Evolutionary conservation across 1,140 invertebrate species (phyloP).

Genomic region (Heliconius congener): DNA sequence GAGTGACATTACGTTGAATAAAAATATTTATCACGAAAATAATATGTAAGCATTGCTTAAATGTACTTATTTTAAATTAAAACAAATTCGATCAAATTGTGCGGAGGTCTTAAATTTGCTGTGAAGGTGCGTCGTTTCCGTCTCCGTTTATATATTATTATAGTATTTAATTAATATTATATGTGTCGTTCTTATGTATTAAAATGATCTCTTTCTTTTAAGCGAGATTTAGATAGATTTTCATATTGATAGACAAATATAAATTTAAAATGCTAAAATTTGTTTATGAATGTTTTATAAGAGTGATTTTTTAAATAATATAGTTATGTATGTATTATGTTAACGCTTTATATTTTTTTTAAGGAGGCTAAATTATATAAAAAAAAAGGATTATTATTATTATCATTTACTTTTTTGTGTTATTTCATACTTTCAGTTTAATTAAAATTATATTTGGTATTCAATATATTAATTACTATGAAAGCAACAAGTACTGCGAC

Average conservation of each 20-base stretch:
- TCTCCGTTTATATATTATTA: background rate
- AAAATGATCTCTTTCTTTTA: conserved; percentile 28
- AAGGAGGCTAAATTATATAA: background rate
- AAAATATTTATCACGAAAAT: background rate
- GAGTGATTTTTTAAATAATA: background rate
- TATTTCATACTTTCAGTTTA: background rate
- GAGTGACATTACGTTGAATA: background rate
- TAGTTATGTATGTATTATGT: background rate
- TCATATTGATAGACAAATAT: background rate
- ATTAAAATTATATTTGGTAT: background rate
- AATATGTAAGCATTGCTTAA: background rate
- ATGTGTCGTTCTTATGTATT: conserved; percentile 20
- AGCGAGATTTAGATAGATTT: conserved; percentile 11
- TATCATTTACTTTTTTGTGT: background rate
- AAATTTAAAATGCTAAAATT: background rate
- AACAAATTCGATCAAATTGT: background rate
- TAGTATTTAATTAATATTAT: background rate
- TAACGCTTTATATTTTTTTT: background rate
- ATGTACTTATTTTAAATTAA: conserved; percentile 2
- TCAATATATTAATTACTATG: background rate
- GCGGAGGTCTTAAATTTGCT: background rate
- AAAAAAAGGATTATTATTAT: background rate
- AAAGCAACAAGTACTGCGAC: background rate
- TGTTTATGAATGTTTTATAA: background rate
- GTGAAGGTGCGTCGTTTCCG: background rate